Evolutionary conservation across 2,797 vertebrate species (phyloP).

Genomic region (Poecilia picta): DNA sequence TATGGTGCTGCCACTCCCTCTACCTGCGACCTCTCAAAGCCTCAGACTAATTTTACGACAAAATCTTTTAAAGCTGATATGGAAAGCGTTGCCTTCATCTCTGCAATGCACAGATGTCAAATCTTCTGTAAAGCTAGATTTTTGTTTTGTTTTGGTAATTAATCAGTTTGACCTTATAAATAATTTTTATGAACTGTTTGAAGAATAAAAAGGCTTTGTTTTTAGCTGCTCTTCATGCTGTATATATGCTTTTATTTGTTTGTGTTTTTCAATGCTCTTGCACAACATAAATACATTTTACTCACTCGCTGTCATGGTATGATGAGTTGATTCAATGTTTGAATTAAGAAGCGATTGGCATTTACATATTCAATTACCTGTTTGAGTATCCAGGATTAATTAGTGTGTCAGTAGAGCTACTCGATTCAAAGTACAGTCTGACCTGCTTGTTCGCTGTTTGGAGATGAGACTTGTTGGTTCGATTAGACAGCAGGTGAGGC

Average conservation of each 20-base stretch:
- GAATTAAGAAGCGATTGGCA: neutral
- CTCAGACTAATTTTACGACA: neutral
- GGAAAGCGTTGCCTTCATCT: neutral
- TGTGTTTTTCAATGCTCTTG: neutral
- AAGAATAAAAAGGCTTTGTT: neutral
- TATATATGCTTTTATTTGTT: neutral
- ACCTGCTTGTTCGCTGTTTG: conserved; percentile 11
- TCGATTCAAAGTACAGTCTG: neutral
- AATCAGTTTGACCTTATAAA: neutral
- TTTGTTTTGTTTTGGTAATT: neutral
- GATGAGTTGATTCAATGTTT: neutral
- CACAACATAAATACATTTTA: neutral
- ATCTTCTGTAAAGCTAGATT: neutral
- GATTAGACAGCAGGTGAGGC: conserved; percentile 45
- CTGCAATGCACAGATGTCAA: neutral
- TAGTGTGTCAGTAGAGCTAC: neutral
- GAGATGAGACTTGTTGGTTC: conserved; percentile 16
- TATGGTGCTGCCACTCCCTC: neutral
- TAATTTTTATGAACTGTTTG: neutral
- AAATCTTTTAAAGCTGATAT: neutral
- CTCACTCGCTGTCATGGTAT: neutral
- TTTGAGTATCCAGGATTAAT: neutral
- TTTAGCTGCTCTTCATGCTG: neutral
- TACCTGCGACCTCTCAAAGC: neutral
- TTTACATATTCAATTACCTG: neutral